Percentiles rank a stretch among this genome's conserved stretches.
phyloP scores from a whole-genome alignment of 2,888 invertebrate species.

The Microctonus brassicae region DNA sequence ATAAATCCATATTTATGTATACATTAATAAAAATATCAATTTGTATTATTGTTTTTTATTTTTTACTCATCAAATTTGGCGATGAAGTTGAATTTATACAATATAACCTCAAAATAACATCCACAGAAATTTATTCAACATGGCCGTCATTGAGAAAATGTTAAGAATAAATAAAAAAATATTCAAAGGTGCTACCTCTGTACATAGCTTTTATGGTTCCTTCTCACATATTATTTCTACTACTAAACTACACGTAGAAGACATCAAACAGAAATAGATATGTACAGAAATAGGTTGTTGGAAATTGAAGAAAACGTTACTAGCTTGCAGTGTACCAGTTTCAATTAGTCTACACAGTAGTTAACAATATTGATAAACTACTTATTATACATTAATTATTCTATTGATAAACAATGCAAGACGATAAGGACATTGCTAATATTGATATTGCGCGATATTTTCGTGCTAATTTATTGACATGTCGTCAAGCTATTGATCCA shows the following conservation, averaged over 20 bases:
- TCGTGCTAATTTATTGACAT: conserved; percentile 55
- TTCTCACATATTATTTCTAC: background rate
- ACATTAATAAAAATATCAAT: background rate
- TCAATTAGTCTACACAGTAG: conserved; percentile 30
- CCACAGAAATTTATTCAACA: too few species aligned
- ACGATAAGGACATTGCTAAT: conserved; percentile 44
- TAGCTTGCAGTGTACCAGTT: background rate
- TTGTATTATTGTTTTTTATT: background rate
- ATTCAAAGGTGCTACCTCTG: too few species aligned
- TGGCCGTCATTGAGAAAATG: too few species aligned
- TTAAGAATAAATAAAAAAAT: background rate
- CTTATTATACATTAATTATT: conserved; percentile 10
- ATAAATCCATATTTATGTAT: background rate
- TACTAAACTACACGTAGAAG: background rate
- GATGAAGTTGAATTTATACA: too few species aligned
- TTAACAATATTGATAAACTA: conserved; percentile 35
- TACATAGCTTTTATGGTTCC: background rate
- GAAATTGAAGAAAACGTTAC: conserved; percentile 28
- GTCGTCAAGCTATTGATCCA: conserved; percentile 73
- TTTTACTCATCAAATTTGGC: background rate
- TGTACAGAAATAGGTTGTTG: conserved; percentile 49
- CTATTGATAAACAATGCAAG: conserved; percentile 41
- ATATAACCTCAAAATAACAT: too few species aligned
- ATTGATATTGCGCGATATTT: conserved; percentile 59
- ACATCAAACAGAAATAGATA: conserved; percentile 47